Evolutionary conservation across 2,888 invertebrate species (phyloP), one percentile per base, ranked within the genome.

Genomic region (Tachina grossa): DNA sequence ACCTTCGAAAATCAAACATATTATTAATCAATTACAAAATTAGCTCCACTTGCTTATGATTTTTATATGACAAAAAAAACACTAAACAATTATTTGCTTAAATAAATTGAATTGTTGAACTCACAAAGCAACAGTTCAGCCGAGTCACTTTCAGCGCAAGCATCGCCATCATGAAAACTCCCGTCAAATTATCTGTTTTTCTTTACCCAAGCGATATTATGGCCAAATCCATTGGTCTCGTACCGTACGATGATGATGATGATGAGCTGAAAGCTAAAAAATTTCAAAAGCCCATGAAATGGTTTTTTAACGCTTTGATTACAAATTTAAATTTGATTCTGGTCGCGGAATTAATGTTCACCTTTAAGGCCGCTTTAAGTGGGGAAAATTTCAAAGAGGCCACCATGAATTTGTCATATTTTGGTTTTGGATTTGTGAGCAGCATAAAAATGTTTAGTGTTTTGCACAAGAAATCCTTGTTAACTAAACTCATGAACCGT

Each of bases 321-420:
- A 13, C 89, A 0, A 92, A 91, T 80, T 87, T 92, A 19, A 89
- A 89, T 47, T 72, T 85, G 0, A 88, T 87, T 47, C 81, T 91
- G 4, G 0, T 91, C 0, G 83, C 88, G 10, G 91, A 92, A 77
- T 14, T 89, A 1, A 83, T 90, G 1, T 92, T 89, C 78, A 89
- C 92, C 0, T 63, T 88, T 0, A 72, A 88, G 76, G 89, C 91
- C 1, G 88, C 90, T 22, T 72, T 79, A n/a, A 88, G 83, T 6
- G 87, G 88, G 51, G 89, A 86, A 45, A 88, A 90, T 84, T 91
- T 92, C 49, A 59, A 91, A 6, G 90, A 91, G 77, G 91, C 91
- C 65, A 91, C 90, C 49, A 90, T 89, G 87, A 89, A 89, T 59
- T 84, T 90, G 0, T 89, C 90, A 0, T 91, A 88, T 55, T 89